These are phyloP conservation scores for Dolichopus griseipennis DNA, from an alignment of 2,888 invertebrate species.

Conservation along the genomic window DNA sequence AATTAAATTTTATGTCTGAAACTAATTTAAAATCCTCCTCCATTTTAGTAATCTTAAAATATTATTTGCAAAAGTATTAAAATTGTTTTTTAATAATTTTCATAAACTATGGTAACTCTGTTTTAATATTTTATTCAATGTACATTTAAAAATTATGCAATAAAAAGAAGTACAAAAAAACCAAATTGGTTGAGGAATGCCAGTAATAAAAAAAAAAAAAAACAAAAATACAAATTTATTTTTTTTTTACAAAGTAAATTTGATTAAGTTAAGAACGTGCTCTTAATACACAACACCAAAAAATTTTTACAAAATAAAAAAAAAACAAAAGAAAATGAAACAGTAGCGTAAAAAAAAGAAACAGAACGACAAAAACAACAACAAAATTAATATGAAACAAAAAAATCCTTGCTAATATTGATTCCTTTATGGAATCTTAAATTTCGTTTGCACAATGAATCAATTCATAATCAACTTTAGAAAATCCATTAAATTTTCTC, in stretches of 20 bases:
- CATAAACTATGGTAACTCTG: too few relatives aligned
- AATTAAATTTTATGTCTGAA: too few relatives aligned
- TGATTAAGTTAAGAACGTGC: constrained; percentile 4
- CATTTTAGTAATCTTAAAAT: too few relatives aligned
- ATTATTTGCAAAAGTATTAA: too few relatives aligned
- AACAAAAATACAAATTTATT: background rate
- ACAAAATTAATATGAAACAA: too few relatives aligned
- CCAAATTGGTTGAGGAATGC: too few relatives aligned
- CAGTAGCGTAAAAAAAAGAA: background rate
- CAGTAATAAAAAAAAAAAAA: too few relatives aligned
- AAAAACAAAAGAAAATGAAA: background rate
- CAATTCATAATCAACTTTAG: constrained; percentile 4
- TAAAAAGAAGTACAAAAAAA: too few relatives aligned
- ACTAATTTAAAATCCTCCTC: too few relatives aligned
- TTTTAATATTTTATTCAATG: too few relatives aligned
- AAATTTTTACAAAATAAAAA: background rate
- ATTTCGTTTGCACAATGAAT: background rate
- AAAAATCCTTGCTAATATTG: background rate
- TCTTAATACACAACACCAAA: background rate
- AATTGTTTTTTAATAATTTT: too few relatives aligned
- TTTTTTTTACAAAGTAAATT: background rate
- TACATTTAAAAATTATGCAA: too few relatives aligned
- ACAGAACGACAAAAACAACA: background rate
- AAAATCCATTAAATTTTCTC: constrained; percentile 1
- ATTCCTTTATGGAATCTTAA: constrained; percentile 1